A percentile compares a stretch with the other conserved stretches of the same genome.
phyloP scores from a whole-genome alignment of 2,888 invertebrate genomes.

The Drosophila prostipennis region DNA sequence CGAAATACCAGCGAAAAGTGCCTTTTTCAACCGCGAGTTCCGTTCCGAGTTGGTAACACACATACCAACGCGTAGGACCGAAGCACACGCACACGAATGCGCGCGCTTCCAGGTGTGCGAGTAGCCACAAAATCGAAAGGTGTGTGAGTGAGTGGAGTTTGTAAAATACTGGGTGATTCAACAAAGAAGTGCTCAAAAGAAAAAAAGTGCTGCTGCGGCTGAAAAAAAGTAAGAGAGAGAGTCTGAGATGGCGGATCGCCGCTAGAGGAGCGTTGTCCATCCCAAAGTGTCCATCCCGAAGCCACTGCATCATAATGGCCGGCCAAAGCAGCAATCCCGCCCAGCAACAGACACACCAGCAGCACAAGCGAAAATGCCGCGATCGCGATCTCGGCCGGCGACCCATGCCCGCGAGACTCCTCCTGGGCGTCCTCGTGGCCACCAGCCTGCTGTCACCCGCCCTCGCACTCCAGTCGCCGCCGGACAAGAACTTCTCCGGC shows the following conservation, averaged over 20 bases:
- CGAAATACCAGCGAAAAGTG: conserved; percentile 25
- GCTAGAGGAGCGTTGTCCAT: conserved; percentile 21
- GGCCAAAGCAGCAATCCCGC: conserved; percentile 40
- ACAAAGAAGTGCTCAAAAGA: conserved; percentile 39
- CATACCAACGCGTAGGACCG: conserved; percentile 25
- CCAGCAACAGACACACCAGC: conserved; percentile 68
- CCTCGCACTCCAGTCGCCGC: conserved; percentile 26
- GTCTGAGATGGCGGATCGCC: conserved; percentile 46
- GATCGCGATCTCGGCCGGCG: conserved; percentile 33
- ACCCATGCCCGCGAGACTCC: conserved; percentile 28
- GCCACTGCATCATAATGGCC: conserved; percentile 70
- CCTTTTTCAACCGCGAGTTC: conserved; percentile 18
- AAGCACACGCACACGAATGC: conserved; percentile 23
- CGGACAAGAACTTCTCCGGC: conserved; percentile 66
- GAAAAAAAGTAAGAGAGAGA: conserved; percentile 6
- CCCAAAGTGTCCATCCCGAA: conserved; percentile 2
- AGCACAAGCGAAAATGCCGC: conserved; percentile 66
- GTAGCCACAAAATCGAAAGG: conserved; percentile 67
- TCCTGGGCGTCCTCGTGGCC: conserved; percentile 17
- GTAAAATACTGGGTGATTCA: conserved; percentile 64
- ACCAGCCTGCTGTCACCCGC: conserved; percentile 33
- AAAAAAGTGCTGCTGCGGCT: conserved; percentile 29
- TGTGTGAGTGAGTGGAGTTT: conserved; percentile 18
- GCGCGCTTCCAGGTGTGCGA: conserved; percentile 56
- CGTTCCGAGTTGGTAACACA: conserved; percentile 36